phyloP scores from a whole-genome alignment of 2,797 vertebrate genomes.

The Centroberyx gerrardi region DNA sequence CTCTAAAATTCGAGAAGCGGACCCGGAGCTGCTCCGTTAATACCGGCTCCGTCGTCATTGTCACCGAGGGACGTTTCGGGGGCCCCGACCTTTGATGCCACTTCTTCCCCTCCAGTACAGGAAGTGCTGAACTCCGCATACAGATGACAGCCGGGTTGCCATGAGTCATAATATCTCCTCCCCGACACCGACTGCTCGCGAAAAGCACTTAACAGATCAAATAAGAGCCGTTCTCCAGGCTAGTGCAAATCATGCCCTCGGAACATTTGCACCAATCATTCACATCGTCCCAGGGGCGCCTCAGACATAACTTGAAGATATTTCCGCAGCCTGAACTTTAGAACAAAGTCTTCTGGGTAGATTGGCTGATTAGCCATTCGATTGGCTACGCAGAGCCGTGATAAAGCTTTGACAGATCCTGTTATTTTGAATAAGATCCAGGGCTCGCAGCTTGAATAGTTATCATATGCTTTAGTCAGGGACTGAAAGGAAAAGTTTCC shows the following conservation, averaged over 20 bases:
- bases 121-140: constrained; percentile 82
- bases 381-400: constrained; percentile 59
- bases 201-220: constrained; percentile 65
- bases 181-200: constrained; percentile 22
- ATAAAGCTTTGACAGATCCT: constrained; percentile 64
- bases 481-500: constrained; percentile 62
- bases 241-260: constrained; percentile 59
- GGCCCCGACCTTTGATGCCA: constrained; percentile 75
- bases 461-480: constrained; percentile 60
- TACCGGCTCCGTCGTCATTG: constrained; percentile 70
- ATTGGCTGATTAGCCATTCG: constrained; percentile 68
- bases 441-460: constrained; percentile 64
- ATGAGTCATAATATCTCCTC: constrained; percentile 56
- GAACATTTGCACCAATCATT: constrained; percentile 67
- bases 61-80: constrained; percentile 76
- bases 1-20: constrained; percentile 65
- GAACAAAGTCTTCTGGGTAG: constrained; percentile 64
- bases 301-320: constrained; percentile 33
- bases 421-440: constrained; percentile 37
- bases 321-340: constrained; percentile 61
- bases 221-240: constrained; percentile 54
- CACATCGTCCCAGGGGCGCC: constrained; percentile 42
- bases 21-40: constrained; percentile 68
- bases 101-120: constrained; percentile 72
- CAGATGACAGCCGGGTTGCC: constrained; percentile 68